These are phyloP conservation scores for Adoxophyes honmai DNA, from an alignment of 1,140 invertebrate species.

Conservation along the genomic window DNA sequence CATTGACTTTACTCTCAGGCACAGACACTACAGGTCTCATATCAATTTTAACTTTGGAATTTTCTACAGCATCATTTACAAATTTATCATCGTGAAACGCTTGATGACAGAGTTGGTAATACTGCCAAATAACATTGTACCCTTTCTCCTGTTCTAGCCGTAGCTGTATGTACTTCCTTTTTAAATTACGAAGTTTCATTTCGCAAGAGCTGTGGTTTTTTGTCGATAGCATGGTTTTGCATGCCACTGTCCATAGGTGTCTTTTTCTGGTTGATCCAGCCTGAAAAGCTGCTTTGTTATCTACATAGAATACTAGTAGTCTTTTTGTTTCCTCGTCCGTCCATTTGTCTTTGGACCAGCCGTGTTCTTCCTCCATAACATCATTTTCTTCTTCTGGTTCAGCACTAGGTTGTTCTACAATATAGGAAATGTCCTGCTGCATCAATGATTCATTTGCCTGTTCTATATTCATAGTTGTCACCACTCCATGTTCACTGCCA, in stretches of 20 bases:
- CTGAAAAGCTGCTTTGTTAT: constrained; percentile 58
- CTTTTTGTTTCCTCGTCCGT: constrained; percentile 48
- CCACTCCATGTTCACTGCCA: constrained; percentile 28
- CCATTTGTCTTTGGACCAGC: constrained; percentile 43
- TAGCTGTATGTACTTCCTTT: constrained; percentile 42
- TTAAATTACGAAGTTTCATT: constrained; percentile 43
- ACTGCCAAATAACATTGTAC: constrained; percentile 33
- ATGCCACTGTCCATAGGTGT: constrained; percentile 60
- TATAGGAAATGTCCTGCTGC: constrained; percentile 27
- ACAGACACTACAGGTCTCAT: constrained; percentile 25
- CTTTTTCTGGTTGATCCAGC: constrained; percentile 45
- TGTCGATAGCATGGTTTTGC: constrained; percentile 53
- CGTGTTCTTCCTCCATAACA: constrained; percentile 22
- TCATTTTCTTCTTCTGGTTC: constrained; percentile 32
- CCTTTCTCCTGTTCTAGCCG: constrained; percentile 37
- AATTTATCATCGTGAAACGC: constrained; percentile 49
- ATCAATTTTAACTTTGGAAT: constrained; percentile 15
- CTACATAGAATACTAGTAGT: constrained; percentile 58
- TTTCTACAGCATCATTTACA: constrained; percentile 26
- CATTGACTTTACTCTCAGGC: constrained; percentile 7
- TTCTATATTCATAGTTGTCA: constrained; percentile 28
- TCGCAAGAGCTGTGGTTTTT: constrained; percentile 52
- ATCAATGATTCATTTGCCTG: constrained; percentile 23
- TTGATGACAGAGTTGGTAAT: constrained; percentile 49
- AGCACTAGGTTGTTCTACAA: neutral